Percentiles rank a stretch among this genome's conserved stretches.
These are phyloP conservation scores for Cecropterus lyciades DNA, from an alignment of 1,140 invertebrate species.

Conservation along the genomic window DNA sequence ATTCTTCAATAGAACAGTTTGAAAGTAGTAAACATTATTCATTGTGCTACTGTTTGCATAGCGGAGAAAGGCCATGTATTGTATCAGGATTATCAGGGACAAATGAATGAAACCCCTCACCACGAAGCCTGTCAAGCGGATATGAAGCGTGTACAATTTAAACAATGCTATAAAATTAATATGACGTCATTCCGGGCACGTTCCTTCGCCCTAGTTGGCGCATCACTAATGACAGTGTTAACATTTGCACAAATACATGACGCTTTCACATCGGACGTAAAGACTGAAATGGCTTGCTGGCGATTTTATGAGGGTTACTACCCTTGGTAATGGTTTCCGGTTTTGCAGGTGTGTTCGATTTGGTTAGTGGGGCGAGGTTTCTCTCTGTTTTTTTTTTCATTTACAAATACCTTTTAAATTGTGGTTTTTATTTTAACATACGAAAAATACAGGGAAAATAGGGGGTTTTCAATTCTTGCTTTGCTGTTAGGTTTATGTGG, in stretches of 20 bases:
- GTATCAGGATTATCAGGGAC: background rate
- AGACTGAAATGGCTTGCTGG: background rate
- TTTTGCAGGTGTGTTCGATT: slow-evolving; percentile 27
- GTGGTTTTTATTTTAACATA: no score
- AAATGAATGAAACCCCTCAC: background rate
- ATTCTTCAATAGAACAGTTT: no score
- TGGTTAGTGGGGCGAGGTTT: slow-evolving; percentile 9
- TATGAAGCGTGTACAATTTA: background rate
- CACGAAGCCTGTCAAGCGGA: slow-evolving; percentile 14
- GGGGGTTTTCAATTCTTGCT: no score
- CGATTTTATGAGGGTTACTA: slow-evolving; percentile 6
- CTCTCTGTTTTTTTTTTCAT: slow-evolving; percentile 1
- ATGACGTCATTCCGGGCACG: slow-evolving; percentile 31
- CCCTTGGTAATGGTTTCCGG: slow-evolving; percentile 28
- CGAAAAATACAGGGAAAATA: no score
- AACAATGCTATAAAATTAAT: slow-evolving; percentile 26
- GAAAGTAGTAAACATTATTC: no score
- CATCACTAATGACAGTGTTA: slow-evolving; percentile 26
- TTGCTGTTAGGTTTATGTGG: no score
- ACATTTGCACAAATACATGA: slow-evolving; percentile 7
- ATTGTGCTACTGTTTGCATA: no score
- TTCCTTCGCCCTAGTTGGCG: slow-evolving; percentile 24
- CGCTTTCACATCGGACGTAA: slow-evolving; percentile 1
- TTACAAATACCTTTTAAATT: background rate
- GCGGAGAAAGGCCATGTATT: background rate